Base-by-base conservation (phyloP, 2,797 vertebrate genomes). In the Distichodus sexfasciatus region DNA sequence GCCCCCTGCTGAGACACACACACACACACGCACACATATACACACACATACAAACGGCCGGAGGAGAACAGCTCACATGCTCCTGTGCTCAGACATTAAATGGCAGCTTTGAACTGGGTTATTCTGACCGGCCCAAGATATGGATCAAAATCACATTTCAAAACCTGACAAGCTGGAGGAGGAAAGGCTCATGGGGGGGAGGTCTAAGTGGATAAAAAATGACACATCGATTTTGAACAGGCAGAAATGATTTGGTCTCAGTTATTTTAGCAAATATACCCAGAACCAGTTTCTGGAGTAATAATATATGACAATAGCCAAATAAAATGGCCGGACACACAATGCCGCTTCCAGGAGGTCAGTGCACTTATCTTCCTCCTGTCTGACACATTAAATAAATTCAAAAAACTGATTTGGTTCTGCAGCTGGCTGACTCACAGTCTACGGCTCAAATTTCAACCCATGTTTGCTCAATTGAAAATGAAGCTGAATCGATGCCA, bases 41-140 rank as follows among this genome's bases (percentile, higher is more conserved):
- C n/a, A n/a, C n/a, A n/a, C n/a, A n/a, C n/a, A n/a, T n/a, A n/a
- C n/a, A n/a, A n/a, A n/a, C n/a, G n/a, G n/a, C n/a, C n/a, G n/a
- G n/a, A n/a, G n/a, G n/a, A n/a, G n/a, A n/a, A n/a, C n/a, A n/a
- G n/a, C n/a, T n/a, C n/a, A n/a, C n/a, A n/a, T n/a, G n/a, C n/a
- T n/a, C n/a, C n/a, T n/a, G n/a, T n/a, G n/a, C n/a, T n/a, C n/a
- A n/a, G n/a, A n/a, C n/a, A n/a, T n/a, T n/a, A n/a, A n/a, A n/a
- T n/a, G n/a, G n/a, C n/a, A n/a, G n/a, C n/a, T n/a, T n/a, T n/a
- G 69, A 69, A 74, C 43, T 40, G 57, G 72, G 4, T 24, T 67
- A 44, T 69, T 38, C 41, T 38, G 44, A 51, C 72, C 53, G 72
- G 36, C 29, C n/a, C 59, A 51, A 66, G 73, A 66, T 64, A 65